phyloP scores from a whole-genome alignment of 2,797 vertebrate genomes.

The Yasuhikotakia modesta region DNA sequence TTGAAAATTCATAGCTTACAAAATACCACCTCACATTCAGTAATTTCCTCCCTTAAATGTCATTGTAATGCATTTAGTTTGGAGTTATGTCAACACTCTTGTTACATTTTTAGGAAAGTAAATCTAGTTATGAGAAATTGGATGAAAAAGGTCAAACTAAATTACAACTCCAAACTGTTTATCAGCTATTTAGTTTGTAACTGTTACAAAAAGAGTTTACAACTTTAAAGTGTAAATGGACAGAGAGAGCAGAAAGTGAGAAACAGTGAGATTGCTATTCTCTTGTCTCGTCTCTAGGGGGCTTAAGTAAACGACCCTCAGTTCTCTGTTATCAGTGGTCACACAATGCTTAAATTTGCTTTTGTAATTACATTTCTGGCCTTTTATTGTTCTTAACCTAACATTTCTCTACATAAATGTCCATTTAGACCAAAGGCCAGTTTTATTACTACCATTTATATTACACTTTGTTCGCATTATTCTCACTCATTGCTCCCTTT shows the following conservation, averaged over 20 bases:
- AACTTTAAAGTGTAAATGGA: background rate
- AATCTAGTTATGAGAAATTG: background rate
- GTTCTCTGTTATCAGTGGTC: background rate
- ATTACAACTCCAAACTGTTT: slow-evolving; percentile 29
- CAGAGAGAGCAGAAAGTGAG: background rate
- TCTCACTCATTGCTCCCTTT: background rate
- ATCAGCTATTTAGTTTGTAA: background rate
- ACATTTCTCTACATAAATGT: background rate
- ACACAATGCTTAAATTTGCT: background rate
- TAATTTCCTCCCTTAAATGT: slow-evolving; percentile 29
- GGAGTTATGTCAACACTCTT: background rate
- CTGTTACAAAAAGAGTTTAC: background rate
- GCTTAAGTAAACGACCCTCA: slow-evolving; percentile 21
- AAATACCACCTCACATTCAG: slow-evolving; percentile 12
- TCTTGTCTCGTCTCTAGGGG: slow-evolving; percentile 30
- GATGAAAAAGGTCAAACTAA: slow-evolving; percentile 30
- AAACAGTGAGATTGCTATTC: slow-evolving; percentile 12
- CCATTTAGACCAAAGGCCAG: background rate
- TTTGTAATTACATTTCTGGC: background rate
- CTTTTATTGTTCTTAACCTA: background rate
- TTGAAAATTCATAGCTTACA: background rate
- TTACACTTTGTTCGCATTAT: background rate
- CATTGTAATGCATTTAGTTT: slow-evolving; percentile 14
- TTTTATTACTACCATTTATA: background rate
- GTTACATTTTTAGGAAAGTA: background rate